A percentile compares a stretch with the other conserved stretches of the same genome.
Conservation (phyloP, 2,113 vertebrate genomes). For the Callionymus lyra region DNA sequence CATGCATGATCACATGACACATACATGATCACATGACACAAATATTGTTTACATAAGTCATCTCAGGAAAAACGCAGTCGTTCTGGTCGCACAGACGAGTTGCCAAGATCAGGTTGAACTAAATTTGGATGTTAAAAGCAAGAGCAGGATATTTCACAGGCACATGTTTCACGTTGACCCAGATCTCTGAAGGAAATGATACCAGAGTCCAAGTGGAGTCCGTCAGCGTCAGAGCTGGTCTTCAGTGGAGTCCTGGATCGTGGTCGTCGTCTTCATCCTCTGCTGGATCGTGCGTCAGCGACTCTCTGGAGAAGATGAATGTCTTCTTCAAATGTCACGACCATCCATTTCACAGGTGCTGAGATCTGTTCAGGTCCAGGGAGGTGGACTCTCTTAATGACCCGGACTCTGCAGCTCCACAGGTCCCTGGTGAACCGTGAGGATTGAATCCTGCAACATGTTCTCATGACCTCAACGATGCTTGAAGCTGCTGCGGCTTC, state of each 20-base stretch:
- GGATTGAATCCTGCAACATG: no score
- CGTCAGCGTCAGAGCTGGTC: no score
- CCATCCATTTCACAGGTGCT: neutral
- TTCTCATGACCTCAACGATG: no score
- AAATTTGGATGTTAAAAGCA: conserved; percentile 8
- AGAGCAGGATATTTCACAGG: neutral
- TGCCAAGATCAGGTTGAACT: conserved; percentile 13
- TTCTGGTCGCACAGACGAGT: conserved; percentile 4
- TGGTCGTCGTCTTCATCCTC: no score
- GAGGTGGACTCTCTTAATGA: neutral
- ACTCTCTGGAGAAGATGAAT: neutral
- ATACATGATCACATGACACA: no score
- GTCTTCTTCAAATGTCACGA: neutral
- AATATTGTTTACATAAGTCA: no score
- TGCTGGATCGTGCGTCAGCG: neutral
- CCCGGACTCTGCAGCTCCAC: neutral
- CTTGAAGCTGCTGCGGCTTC: no score
- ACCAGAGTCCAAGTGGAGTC: no score
- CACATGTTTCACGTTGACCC: neutral
- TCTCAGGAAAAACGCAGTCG: no score
- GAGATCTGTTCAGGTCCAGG: neutral
- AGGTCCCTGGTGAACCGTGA: neutral
- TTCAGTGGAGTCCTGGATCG: no score
- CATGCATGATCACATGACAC: no score
- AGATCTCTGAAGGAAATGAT: no score